Conservation (phyloP, 2,113 vertebrate genomes). For the Dendrocopos noguchii region DNA sequence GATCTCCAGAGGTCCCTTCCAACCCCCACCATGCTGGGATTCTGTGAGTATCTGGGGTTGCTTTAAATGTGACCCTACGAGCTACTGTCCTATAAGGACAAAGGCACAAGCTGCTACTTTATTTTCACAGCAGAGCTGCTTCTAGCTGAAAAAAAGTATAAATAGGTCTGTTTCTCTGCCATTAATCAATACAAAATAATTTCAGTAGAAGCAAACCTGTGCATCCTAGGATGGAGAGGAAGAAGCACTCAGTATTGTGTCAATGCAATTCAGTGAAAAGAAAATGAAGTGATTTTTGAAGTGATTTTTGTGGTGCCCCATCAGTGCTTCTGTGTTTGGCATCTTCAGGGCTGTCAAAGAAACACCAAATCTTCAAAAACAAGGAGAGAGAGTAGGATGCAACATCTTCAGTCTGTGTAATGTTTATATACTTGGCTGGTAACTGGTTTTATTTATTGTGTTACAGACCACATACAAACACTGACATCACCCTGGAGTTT, state of each 20-base stretch:
- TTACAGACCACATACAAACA: background rate
- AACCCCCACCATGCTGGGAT: no score
- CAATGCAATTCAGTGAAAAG: background rate
- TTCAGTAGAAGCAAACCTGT: background rate
- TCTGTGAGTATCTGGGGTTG: background rate
- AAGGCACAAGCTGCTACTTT: background rate
- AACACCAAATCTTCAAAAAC: background rate
- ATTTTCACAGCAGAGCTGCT: background rate
- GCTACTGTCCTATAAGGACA: background rate
- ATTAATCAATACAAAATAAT: background rate
- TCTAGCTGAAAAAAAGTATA: background rate
- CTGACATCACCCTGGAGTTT: background rate
- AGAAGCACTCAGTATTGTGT: background rate
- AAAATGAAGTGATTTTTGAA: background rate
- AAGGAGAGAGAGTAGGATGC: background rate
- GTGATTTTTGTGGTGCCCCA: background rate
- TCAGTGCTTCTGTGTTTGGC: background rate
- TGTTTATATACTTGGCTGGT: background rate
- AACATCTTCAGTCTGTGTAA: background rate
- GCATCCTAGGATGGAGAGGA: background rate
- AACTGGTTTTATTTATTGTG: background rate
- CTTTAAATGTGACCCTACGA: background rate
- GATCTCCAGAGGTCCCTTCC: no score
- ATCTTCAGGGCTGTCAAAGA: background rate
- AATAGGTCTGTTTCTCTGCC: background rate